Evolutionary conservation across 92 coral and sea anemone genomes (phyloP).

Genomic region (Epizoanthus stellaris): DNA sequence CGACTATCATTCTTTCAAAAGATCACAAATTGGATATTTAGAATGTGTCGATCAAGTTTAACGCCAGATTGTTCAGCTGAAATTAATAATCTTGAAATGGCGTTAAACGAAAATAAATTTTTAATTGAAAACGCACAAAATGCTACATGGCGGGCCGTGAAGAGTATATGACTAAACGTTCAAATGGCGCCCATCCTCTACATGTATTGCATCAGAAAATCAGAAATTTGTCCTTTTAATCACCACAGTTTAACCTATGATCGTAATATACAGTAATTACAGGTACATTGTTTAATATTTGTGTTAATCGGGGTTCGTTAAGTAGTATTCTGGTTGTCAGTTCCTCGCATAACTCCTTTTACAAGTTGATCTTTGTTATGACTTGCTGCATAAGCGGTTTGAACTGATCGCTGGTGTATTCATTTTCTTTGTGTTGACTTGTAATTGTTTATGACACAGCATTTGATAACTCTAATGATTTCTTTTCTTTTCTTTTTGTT

Average conservation of each 20-base stretch:
- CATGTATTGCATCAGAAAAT: neutral
- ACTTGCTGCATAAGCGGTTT: neutral
- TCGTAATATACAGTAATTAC: neutral
- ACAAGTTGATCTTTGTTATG: conserved; percentile 4
- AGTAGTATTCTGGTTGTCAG: conserved; percentile 6
- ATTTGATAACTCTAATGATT: neutral
- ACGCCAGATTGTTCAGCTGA: conserved; percentile 71
- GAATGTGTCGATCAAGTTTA: conserved; percentile 39
- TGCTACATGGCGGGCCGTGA: neutral
- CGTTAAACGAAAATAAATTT: conserved; percentile 41
- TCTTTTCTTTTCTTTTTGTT: neutral
- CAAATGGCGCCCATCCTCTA: too few relatives aligned
- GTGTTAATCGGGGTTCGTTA: neutral
- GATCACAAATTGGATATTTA: conserved; percentile 38
- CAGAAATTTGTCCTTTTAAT: neutral
- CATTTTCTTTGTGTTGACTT: conserved; percentile 7
- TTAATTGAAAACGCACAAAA: neutral
- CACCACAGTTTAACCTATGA: neutral
- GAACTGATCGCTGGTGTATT: neutral
- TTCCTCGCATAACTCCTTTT: neutral
- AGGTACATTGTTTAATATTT: neutral
- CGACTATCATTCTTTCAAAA: conserved; percentile 33
- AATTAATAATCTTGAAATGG: conserved; percentile 37
- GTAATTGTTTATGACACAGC: conserved; percentile 14
- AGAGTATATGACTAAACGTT: neutral